A percentile compares a stretch with the other conserved stretches of the same genome.
Conservation (phyloP, 2,797 vertebrate species). For the Oryzias dopingdopingensis region DNA sequence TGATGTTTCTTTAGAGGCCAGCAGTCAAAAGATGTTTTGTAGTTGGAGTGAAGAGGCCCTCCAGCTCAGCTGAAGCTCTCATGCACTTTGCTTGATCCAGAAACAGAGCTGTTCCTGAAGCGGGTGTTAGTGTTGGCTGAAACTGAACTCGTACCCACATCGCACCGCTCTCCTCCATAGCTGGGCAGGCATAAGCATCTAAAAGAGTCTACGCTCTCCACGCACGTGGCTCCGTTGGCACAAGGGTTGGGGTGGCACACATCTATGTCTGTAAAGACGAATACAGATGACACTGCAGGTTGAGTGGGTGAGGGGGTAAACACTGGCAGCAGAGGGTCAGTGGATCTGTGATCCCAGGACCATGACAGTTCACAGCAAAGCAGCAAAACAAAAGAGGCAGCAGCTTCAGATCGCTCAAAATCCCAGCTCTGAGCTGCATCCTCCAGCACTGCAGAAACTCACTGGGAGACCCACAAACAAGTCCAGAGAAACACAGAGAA, state of each 20-base stretch:
- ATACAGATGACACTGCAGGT: conserved; percentile 81
- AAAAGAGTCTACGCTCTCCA: conserved; percentile 90
- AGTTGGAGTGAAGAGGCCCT: neutral
- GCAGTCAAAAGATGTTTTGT: no score
- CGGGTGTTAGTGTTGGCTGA: conserved; percentile 89
- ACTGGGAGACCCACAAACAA: no score
- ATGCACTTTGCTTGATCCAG: conserved; percentile 19
- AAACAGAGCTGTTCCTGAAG: conserved; percentile 49
- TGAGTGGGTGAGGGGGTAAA: conserved; percentile 69
- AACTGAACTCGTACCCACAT: conserved; percentile 94
- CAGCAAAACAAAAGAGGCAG: conserved; percentile 38
- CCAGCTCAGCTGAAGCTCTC: conserved; percentile 1
- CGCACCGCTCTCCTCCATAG: conserved; percentile 95
- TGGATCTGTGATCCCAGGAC: neutral
- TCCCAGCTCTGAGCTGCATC: conserved; percentile 17
- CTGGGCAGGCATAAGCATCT: conserved; percentile 99
- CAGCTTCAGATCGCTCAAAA: conserved; percentile 43
- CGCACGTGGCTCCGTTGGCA: conserved; percentile 97
- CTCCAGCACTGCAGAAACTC: no score
- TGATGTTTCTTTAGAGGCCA: no score
- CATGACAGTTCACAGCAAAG: neutral
- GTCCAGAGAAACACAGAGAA: no score
- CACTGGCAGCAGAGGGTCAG: conserved; percentile 73
- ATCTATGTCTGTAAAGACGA: conserved; percentile 97
- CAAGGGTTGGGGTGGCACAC: conserved; percentile 95